phyloP scores from a whole-genome alignment of 2,113 vertebrate species.

The Amazona vittata region DNA sequence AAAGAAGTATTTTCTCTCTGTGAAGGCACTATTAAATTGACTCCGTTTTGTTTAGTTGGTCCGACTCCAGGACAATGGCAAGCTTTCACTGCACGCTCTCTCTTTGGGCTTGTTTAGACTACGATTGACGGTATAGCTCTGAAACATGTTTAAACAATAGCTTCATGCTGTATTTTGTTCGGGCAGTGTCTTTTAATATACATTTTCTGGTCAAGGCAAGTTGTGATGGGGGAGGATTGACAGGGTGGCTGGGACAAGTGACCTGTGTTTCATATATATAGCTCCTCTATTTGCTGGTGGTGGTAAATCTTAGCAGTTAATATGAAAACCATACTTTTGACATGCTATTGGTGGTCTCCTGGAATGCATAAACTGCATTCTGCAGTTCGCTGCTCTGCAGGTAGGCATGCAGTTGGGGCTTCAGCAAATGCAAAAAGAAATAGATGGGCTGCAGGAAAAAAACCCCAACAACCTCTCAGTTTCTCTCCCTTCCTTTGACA shows the following conservation, averaged over 20 bases:
- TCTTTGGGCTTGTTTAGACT: slow-evolving; percentile 62
- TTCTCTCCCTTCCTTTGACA: neutral
- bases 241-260: neutral
- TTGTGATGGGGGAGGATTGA: neutral
- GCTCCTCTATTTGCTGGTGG: neutral
- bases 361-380: neutral
- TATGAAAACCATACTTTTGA: neutral
- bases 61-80: neutral
- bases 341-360: neutral
- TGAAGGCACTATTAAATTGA: slow-evolving; percentile 10
- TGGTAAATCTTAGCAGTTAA: neutral
- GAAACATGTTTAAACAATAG: slow-evolving; percentile 39
- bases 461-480: neutral
- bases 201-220: neutral
- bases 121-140: neutral
- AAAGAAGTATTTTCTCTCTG: slow-evolving; percentile 18
- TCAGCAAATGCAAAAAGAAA: neutral
- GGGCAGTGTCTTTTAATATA: neutral
- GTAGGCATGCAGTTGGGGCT: neutral
- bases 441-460: neutral
- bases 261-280: neutral
- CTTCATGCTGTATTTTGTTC: neutral
- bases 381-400: neutral
- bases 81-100: neutral
- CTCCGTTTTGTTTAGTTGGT: slow-evolving; percentile 44